Conservation (phyloP, 2,797 vertebrate species). For the Mycteria americana region DNA sequence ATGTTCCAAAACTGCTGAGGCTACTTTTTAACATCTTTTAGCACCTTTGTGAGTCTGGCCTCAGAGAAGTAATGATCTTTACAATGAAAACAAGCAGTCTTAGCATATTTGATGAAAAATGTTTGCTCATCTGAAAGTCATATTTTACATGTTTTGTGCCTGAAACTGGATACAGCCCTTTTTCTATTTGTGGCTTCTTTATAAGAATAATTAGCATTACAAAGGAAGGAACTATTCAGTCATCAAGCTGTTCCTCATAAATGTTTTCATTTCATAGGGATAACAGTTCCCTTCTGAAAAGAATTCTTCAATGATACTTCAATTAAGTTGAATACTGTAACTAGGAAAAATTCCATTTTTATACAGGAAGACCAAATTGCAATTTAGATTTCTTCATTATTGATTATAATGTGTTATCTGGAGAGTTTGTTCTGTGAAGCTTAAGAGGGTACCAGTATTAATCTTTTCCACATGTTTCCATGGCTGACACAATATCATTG, state of each 20-base stretch:
- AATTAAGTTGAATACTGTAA: not conserved
- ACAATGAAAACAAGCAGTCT: not conserved
- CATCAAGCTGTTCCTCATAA: constrained; percentile 27
- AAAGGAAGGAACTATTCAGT: constrained; percentile 22
- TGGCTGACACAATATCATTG: not conserved
- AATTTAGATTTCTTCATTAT: constrained; percentile 15
- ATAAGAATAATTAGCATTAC: constrained; percentile 33
- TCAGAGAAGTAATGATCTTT: not conserved
- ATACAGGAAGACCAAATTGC: not conserved
- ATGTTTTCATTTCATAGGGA: constrained; percentile 18
- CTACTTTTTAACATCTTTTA: not conserved
- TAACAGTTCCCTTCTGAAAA: constrained; percentile 28
- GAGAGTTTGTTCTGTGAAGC: not conserved
- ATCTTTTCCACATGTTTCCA: not conserved
- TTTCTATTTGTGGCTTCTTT: constrained; percentile 17
- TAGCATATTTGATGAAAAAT: not conserved
- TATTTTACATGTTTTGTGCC: not conserved
- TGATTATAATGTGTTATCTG: constrained; percentile 27
- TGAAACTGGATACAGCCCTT: not conserved
- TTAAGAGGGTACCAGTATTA: not conserved
- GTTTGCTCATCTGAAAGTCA: not conserved
- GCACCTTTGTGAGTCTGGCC: not conserved
- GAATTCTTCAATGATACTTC: constrained; percentile 19
- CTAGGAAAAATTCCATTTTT: constrained; percentile 21
- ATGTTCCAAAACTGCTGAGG: not conserved